Evolutionary conservation across 2,888 invertebrate genomes (phyloP).

Genomic region (Nemoura dubitans): DNA sequence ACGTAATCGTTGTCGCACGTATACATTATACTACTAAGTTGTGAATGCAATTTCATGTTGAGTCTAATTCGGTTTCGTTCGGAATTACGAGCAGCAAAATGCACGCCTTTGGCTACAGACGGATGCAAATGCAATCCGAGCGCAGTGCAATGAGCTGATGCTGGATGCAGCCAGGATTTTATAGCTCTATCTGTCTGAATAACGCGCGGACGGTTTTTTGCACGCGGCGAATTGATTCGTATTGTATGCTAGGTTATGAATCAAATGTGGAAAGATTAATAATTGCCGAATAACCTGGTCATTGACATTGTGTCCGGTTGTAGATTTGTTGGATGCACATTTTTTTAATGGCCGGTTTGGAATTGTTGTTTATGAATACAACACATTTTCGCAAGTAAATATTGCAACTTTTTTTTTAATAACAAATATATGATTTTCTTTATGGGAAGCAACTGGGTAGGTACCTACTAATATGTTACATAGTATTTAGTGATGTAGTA

Average conservation of each 20-base stretch:
- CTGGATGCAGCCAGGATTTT: neutral
- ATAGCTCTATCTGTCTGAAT: neutral
- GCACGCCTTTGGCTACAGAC: neutral
- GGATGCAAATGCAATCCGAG: neutral
- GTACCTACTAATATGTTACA: too few species aligned
- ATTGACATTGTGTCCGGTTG: neutral
- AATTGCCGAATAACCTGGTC: neutral
- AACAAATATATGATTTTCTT: too few species aligned
- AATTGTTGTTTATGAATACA: too few species aligned
- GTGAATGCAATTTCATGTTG: neutral
- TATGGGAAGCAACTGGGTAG: too few species aligned
- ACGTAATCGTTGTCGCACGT: neutral
- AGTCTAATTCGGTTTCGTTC: neutral
- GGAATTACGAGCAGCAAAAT: neutral
- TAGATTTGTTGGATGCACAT: too few species aligned
- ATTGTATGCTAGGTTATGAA: neutral
- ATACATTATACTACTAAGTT: neutral
- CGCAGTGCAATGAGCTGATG: neutral
- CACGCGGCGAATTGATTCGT: neutral
- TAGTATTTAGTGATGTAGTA: too few species aligned
- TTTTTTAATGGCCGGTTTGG: too few species aligned
- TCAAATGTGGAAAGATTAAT: neutral
- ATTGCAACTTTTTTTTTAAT: too few species aligned
- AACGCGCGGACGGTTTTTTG: neutral
- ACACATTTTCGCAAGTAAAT: too few species aligned